A percentile compares a stretch with the other conserved stretches of the same genome.
phyloP scores from a whole-genome alignment of 2,888 invertebrate species.

The Sclerodermus sp. region DNA sequence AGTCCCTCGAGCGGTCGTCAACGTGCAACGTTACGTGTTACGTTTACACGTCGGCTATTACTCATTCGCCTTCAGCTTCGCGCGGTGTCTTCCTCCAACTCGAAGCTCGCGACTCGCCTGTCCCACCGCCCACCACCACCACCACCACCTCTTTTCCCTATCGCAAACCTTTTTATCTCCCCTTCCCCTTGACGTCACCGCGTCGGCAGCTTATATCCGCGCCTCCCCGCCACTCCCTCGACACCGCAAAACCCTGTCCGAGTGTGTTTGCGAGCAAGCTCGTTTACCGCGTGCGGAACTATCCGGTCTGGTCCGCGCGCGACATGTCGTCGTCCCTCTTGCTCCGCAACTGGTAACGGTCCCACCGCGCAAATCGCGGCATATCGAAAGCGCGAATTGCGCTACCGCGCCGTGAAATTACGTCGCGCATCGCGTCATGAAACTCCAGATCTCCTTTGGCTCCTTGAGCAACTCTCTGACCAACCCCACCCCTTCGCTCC shows the following conservation, averaged over 20 bases:
- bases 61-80: slow-evolving; percentile 24
- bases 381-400: slow-evolving; percentile 29
- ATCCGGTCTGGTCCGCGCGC: neutral
- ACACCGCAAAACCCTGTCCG: slow-evolving; percentile 32
- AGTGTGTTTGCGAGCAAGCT: slow-evolving; percentile 10
- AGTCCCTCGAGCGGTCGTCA: slow-evolving; percentile 11
- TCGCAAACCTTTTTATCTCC: neutral
- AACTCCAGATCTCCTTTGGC: too few species aligned
- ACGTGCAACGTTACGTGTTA: slow-evolving; percentile 26
- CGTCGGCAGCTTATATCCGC: slow-evolving; percentile 27
- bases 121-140: neutral
- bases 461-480: too few species aligned
- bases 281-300: slow-evolving; percentile 3
- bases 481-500: neutral
- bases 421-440: slow-evolving; percentile 9
- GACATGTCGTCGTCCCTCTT: neutral
- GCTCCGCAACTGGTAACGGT: neutral
- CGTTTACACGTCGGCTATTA: slow-evolving; percentile 29
- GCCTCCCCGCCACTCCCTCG: slow-evolving; percentile 31
- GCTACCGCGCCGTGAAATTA: slow-evolving; percentile 25
- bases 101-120: too few species aligned
- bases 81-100: slow-evolving; percentile 6
- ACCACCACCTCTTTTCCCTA: neutral
- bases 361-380: slow-evolving; percentile 21
- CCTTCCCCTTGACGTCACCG: slow-evolving; percentile 17